Evolutionary conservation across 1,140 invertebrate genomes (phyloP).

Genomic region (Asobara japonica): DNA sequence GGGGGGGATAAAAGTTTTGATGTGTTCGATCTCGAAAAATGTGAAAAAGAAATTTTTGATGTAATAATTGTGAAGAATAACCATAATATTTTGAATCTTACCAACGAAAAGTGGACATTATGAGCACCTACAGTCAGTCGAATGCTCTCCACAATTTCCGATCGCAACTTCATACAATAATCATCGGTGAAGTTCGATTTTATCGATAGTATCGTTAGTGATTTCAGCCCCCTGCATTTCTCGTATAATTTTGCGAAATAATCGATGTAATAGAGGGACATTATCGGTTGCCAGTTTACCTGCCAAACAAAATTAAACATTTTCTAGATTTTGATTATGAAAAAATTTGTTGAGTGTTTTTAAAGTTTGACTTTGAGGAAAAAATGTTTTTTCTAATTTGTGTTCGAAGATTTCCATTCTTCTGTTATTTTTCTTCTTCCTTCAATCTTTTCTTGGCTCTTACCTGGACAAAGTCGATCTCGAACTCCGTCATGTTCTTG

Average conservation of each 20-base stretch:
- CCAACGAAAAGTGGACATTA: neutral
- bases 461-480: slow-evolving; percentile 4
- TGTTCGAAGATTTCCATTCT: no score
- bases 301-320: no score
- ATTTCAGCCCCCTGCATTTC: neutral
- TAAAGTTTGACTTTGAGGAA: no score
- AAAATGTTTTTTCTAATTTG: no score
- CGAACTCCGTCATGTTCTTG: neutral
- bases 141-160: neutral
- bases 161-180: neutral
- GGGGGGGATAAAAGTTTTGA: no score
- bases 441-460: no score
- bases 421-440: no score
- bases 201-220: neutral
- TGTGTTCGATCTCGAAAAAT: no score
- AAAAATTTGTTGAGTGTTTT: no score
- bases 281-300: neutral
- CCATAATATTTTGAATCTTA: neutral
- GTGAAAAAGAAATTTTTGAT: neutral
- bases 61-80: neutral
- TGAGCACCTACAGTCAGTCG: neutral
- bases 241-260: neutral
- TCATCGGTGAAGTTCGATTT: neutral
- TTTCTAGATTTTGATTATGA: no score
- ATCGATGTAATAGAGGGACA: neutral